Conservation (phyloP, 2,113 vertebrate genomes). For the Barnardius zonarius region DNA sequence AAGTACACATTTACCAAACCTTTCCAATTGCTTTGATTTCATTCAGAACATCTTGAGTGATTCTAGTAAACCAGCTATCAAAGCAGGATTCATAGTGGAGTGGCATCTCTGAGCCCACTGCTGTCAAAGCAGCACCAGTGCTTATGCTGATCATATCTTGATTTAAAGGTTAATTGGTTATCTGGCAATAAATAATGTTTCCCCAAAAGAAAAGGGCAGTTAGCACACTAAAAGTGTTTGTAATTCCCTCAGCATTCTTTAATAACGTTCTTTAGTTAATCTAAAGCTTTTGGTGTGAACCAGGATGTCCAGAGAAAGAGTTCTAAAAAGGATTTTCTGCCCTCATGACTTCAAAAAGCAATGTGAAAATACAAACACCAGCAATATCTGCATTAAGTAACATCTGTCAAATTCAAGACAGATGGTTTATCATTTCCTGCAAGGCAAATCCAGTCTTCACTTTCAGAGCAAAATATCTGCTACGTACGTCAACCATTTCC, state of each 20-base stretch:
- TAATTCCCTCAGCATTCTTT: conserved; percentile 19
- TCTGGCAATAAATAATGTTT: conserved; percentile 53
- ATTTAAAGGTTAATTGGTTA: conserved; percentile 71
- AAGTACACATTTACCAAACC: conserved; percentile 22
- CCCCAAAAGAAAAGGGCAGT: conserved; percentile 42
- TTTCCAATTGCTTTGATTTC: conserved; percentile 27
- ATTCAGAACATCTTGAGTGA: neutral
- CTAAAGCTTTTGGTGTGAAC: neutral
- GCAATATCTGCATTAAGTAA: neutral
- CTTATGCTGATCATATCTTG: conserved; percentile 66
- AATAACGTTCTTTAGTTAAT: conserved; percentile 39
- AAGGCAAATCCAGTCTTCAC: neutral
- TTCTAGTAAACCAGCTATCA: neutral
- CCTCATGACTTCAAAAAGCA: neutral
- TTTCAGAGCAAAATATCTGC: neutral
- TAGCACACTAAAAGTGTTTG: conserved; percentile 27
- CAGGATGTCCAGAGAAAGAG: conserved; percentile 14
- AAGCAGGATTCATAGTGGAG: neutral
- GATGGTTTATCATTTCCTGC: neutral
- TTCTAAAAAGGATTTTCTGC: conserved; percentile 29
- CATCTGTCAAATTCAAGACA: neutral
- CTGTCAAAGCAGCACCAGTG: neutral
- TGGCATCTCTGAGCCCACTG: neutral
- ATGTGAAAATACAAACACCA: neutral
- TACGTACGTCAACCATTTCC: neutral